Evolutionary conservation across 2,113 vertebrate species (phyloP), one percentile per base, ranked within the genome.

Genomic region (Tautogolabrus adspersus): DNA sequence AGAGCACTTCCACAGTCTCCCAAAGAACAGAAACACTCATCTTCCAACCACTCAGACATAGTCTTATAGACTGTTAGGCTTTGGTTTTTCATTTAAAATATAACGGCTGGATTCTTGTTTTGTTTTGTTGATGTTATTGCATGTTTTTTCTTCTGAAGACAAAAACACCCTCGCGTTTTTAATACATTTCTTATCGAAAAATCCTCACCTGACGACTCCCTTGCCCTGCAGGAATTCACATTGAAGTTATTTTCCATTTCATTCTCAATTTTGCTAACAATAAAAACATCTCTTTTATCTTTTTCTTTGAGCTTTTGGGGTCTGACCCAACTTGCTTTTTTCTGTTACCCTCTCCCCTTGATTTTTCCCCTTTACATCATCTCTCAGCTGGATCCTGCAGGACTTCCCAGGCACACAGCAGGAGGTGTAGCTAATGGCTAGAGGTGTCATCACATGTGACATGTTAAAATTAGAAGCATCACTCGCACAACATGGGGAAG

Each of bases 371-470:
- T 73, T 72, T 51, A 72, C 75, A 71, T 75, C 3, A 10, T 40
- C 66, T 63, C 79, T 52, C 46, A 49, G 51, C 72, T 64, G 70
- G 68, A 44, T 30, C 44, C 72, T 73, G 77, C 66, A 69, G 42
- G 79, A 78, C 69, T 55, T 85, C 87, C 77, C 60, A 34, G 57
- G 46, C 51, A 16, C 52, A 0, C 90, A 34, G 18, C 62, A 55
- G 85, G 88, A 63, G 62, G 44, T 10, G 23, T 23, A 23, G 38
- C 22, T 64, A 68, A 73, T 75, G 82, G 89, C 83, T 46, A 87
- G 88, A 82, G 74, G 61, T 81, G 70, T 82, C 77, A 61, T 74
- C 54, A 87, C 47, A 72, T 70, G 66, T 87, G 68, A 72, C 44
- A n/a, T 81, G 65, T 77, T 54, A 64, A n/a, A 44, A 77, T 68